Percentiles rank a stretch among this genome's conserved stretches.
phyloP scores from a whole-genome alignment of 2,113 vertebrate species.

The Choloepus hoffmanni region DNA sequence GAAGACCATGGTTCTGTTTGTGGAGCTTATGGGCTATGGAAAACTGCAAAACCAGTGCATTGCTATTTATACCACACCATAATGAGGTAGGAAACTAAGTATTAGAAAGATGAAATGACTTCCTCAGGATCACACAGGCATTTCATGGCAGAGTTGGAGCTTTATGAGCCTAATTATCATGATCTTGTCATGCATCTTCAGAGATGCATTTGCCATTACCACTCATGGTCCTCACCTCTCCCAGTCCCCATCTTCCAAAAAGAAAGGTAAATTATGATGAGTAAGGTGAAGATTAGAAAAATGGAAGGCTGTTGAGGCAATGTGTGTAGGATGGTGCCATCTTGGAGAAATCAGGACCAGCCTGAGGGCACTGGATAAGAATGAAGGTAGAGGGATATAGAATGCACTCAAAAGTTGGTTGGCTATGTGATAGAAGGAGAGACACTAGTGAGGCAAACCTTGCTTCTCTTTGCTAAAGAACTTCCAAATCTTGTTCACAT shows the following conservation, averaged over 20 bases:
- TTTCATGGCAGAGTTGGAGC: background rate
- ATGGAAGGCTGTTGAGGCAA: background rate
- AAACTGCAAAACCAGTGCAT: background rate
- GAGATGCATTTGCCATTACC: background rate
- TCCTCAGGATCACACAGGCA: background rate
- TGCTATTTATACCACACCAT: background rate
- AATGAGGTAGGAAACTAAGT: background rate
- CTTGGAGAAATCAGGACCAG: background rate
- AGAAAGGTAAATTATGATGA: slow-evolving; percentile 1
- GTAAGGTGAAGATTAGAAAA: background rate
- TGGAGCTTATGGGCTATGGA: background rate
- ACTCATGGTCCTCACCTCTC: background rate
- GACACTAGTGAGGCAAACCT: background rate
- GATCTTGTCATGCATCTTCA: background rate
- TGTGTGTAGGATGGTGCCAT: background rate
- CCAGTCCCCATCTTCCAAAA: background rate
- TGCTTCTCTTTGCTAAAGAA: background rate
- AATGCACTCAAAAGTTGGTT: background rate
- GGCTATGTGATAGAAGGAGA: background rate
- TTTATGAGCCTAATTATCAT: background rate
- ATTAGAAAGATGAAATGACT: background rate
- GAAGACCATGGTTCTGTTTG: background rate
- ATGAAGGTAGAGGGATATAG: background rate
- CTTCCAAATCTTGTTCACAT: background rate
- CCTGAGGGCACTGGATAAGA: background rate